Evolutionary conservation across 2,888 invertebrate genomes (phyloP).

Genomic region (Trachelus iudaicus): DNA sequence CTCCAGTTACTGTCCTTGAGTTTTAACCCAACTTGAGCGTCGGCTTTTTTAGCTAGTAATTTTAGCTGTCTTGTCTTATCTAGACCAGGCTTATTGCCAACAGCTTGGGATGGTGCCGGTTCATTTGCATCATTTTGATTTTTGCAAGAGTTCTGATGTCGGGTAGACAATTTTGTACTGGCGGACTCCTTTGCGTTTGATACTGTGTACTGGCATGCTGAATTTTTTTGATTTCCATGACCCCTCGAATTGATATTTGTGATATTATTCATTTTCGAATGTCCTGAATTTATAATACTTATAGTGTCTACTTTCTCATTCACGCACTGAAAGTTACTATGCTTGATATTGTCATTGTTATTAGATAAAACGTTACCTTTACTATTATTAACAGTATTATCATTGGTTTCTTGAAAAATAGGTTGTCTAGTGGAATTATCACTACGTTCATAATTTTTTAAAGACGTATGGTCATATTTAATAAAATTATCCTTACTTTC

Average conservation of each 20-base stretch:
- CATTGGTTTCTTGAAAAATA: slow-evolving; percentile 32
- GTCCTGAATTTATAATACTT: slow-evolving; percentile 1
- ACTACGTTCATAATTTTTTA: slow-evolving; percentile 19
- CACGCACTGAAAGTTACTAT: slow-evolving; percentile 21
- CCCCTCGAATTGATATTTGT: slow-evolving; percentile 18
- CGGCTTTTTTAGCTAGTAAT: slow-evolving; percentile 26
- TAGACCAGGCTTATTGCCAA: slow-evolving; percentile 25
- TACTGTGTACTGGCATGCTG: not conserved
- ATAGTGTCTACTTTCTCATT: slow-evolving; percentile 23
- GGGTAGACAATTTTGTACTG: too few species aligned
- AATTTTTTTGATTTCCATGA: not conserved
- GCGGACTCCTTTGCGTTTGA: too few species aligned
- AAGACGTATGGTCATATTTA: not conserved
- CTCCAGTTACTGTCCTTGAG: slow-evolving; percentile 26
- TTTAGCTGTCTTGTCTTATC: slow-evolving; percentile 32
- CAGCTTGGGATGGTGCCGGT: not conserved
- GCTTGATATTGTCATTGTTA: slow-evolving; percentile 18
- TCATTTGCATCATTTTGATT: slow-evolving; percentile 27
- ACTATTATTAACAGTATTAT: slow-evolving; percentile 27
- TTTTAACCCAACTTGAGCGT: slow-evolving; percentile 25
- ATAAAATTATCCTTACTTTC: slow-evolving; percentile 1
- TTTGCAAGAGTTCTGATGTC: not conserved
- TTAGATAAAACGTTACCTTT: slow-evolving; percentile 34
- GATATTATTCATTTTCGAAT: slow-evolving; percentile 22
- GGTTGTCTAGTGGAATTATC: slow-evolving; percentile 32